A percentile compares a stretch with the other conserved stretches of the same genome.
Conservation (phyloP, 2,888 invertebrate genomes). For the Chaetogeoica ovagalla region DNA sequence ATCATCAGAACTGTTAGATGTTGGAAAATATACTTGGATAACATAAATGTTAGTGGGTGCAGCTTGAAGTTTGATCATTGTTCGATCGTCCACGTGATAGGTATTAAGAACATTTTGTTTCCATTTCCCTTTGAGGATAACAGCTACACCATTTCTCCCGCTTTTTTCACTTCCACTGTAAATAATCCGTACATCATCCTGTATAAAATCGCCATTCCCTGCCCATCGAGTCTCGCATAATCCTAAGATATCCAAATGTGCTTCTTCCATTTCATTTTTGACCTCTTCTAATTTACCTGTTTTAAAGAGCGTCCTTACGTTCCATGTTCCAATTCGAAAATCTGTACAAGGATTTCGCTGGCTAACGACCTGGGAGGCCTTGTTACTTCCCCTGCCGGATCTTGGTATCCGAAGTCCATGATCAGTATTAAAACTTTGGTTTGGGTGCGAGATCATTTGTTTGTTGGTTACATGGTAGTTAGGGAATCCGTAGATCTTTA, state of each 20-base stretch:
- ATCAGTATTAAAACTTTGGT: constrained; percentile 24
- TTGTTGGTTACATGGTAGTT: constrained; percentile 17
- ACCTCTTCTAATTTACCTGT: neutral
- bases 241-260: constrained; percentile 15
- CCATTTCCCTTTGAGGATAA: neutral
- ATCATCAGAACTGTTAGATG: neutral
- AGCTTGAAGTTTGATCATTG: constrained; percentile 7
- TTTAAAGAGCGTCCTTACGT: neutral
- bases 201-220: neutral
- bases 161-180: constrained; percentile 1
- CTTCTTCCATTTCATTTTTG: constrained; percentile 10
- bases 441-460: constrained; percentile 2
- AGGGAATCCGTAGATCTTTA: constrained; percentile 25
- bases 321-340: constrained; percentile 6
- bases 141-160: neutral
- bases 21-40: constrained; percentile 39
- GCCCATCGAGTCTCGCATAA: constrained; percentile 22
- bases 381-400: constrained; percentile 30
- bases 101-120: neutral
- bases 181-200: neutral
- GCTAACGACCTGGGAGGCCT: constrained; percentile 15
- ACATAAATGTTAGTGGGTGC: neutral
- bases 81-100: constrained; percentile 1
- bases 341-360: constrained; percentile 13
- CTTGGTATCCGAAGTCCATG: constrained; percentile 36